Base-by-base conservation (phyloP, 2,888 invertebrate species). In the Aspidiotus rigidus region DNA sequence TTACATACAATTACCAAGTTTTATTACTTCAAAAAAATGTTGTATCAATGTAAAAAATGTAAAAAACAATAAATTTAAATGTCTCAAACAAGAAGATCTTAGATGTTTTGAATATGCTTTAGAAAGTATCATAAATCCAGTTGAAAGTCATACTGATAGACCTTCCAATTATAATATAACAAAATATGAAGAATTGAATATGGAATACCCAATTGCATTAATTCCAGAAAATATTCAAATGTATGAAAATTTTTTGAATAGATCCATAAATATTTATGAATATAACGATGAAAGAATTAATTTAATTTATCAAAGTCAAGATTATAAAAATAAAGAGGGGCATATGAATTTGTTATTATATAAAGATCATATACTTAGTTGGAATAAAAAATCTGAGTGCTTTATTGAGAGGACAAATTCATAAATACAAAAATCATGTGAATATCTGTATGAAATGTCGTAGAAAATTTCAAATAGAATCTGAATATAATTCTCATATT, bases 121-220 rank as follows among this genome's bases (percentile, higher is more conserved):
- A n/a, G n/a, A n/a, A n/a, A n/a, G n/a, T n/a, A n/a, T n/a, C n/a
- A 13, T 56, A 56, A 56, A 56, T 56, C 56, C 56, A 56, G 16
- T 56, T 56, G 8, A 8, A 15, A 56, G 7, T n/a, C 9, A 56
- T 56, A n/a, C n/a, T 10, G 56, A 56, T 8, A 56, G 56, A 56
- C 9, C 15, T n/a, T n/a, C 56, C 9, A 56, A 56, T 56, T 56
- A 56, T 56, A n/a, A 56, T 44, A 44, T 44, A 8, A 44, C 13
- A 56, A 56, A 15, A 15, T 15, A 56, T 56, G 56, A 56, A 56
- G 15, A 56, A 56, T 15, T n/a, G n/a, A n/a, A n/a, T n/a, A n/a
- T n/a, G n/a, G n/a, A n/a, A n/a, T n/a, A n/a, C n/a, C n/a, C n/a
- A 13, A n/a, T 56, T 56, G 10, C 9, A 56, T 56, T 56, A 56